Evolutionary conservation across 2,797 vertebrate genomes (phyloP).

Genomic region (Oreochromis grahami): DNA sequence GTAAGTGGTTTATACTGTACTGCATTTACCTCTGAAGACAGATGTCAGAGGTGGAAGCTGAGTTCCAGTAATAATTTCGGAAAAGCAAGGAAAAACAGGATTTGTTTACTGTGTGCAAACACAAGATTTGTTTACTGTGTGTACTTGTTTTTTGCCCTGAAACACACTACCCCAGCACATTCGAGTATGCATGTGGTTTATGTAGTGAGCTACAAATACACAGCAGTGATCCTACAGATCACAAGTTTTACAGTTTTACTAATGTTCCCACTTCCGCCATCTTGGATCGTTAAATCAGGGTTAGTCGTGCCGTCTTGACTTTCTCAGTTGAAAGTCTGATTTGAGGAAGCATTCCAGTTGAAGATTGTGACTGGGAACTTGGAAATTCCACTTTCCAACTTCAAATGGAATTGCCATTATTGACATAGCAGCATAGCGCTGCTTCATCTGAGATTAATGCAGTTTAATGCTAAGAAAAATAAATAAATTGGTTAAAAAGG

Average conservation of each 20-base stretch:
- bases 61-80: accelerated
- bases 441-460: not conserved
- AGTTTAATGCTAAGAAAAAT: accelerated
- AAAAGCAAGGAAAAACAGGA: not conserved
- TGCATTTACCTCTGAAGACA: not conserved
- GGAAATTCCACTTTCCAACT: not conserved
- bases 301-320: not conserved
- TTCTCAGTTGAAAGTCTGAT: not conserved
- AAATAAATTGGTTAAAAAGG: accelerated
- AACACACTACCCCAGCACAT: not conserved
- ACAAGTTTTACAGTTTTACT: not conserved
- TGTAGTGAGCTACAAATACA: not conserved
- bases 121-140: not conserved
- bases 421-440: not conserved
- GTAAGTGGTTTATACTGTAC: not conserved
- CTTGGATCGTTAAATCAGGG: not conserved
- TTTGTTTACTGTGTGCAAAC: not conserved
- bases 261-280: not conserved
- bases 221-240: not conserved
- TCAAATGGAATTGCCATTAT: not conserved
- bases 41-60: not conserved
- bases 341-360: accelerated
- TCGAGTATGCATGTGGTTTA: accelerated
- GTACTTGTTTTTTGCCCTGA: not conserved
- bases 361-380: not conserved